Percentiles rank a stretch among this genome's conserved stretches.
Evolutionary conservation across 2,113 vertebrate genomes (phyloP).

Genomic region (mouse (Mus musculus)): DNA sequence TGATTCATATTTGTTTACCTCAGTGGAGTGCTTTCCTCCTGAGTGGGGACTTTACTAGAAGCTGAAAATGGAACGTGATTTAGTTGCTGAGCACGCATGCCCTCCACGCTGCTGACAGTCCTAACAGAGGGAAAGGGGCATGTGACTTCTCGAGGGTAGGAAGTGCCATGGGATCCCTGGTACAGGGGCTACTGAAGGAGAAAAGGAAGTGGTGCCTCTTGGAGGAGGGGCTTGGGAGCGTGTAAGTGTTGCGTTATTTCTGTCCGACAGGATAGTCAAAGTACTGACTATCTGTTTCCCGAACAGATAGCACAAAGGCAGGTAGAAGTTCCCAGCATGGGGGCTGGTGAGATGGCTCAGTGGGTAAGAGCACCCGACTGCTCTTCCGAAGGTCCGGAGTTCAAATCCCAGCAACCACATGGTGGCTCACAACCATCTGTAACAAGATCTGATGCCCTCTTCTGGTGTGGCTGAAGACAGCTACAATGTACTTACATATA

Average conservation of each 20-base stretch:
- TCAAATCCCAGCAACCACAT: too few species aligned
- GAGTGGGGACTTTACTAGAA: background rate
- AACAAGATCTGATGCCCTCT: too few species aligned
- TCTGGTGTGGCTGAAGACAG: too few species aligned
- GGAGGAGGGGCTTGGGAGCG: background rate
- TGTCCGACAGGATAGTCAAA: background rate
- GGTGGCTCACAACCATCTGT: too few species aligned
- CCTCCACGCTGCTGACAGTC: background rate
- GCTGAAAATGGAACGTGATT: background rate
- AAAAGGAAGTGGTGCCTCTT: background rate
- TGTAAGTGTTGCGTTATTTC: background rate
- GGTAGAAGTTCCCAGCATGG: background rate
- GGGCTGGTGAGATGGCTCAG: too few species aligned
- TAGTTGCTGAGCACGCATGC: rapidly evolving
- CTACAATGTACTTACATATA: too few species aligned
- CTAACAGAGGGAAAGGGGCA: too few species aligned
- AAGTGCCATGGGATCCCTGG: background rate
- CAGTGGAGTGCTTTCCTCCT: background rate
- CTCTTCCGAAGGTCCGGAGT: too few species aligned
- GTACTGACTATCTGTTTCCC: background rate
- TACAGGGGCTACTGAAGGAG: background rate
- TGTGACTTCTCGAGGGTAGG: background rate
- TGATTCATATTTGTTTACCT: background rate
- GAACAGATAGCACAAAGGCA: background rate
- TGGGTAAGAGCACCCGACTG: too few species aligned